Base-by-base conservation (phyloP, 2,888 invertebrate genomes). In the Willowsia nigromaculata region DNA sequence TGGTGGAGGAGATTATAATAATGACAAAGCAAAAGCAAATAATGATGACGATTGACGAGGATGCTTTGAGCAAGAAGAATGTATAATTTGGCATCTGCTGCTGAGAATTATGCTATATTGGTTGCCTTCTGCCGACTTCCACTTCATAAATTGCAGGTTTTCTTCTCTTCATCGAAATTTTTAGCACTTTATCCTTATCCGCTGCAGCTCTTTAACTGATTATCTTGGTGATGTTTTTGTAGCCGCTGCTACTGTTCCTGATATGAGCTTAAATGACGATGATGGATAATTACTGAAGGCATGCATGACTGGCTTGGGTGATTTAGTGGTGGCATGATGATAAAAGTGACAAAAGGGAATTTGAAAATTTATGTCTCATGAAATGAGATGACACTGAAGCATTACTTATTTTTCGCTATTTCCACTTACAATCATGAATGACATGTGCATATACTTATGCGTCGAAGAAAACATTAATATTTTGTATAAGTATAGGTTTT, bases 271-370 rank as follows among this genome's bases (percentile, higher is more conserved):
- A 33, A 18, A 53, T 53, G 53, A 84, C 25, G 40, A 9, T 76
- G 76, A 85, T 76, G 43, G 74, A 82, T 82, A 47, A 33, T 81
- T 59, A 76, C 50, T 62, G 30, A 18, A 40, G 43, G 43, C 76
- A 85, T 59, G 85, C 56, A 47, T 62, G 76, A 76, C 84, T 84
- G 76, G 76, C 47, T 85, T 76, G 43, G 68, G 62, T 76, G 85
- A 85, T 76, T 84, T 84, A 37, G 27, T 30, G 50, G 30, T 22
- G 65, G n/a, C n/a, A 5, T 22, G 25, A 33, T 65, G 65, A 33
- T 33, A 65, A 65, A 33, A 33, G 43, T 50, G 76, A 76, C 76
- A 76, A 76, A 50, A 76, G 30, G n/a, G 68, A 30, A 18, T 50
- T 50, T 76, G 76, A 82, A 40, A 71, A 71, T 40, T 71, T 76